Percentiles rank a stretch among this genome's conserved stretches.
Conservation (phyloP, 53 echinoderm and acorn worm species). For the Stichopus horrens region DNA sequence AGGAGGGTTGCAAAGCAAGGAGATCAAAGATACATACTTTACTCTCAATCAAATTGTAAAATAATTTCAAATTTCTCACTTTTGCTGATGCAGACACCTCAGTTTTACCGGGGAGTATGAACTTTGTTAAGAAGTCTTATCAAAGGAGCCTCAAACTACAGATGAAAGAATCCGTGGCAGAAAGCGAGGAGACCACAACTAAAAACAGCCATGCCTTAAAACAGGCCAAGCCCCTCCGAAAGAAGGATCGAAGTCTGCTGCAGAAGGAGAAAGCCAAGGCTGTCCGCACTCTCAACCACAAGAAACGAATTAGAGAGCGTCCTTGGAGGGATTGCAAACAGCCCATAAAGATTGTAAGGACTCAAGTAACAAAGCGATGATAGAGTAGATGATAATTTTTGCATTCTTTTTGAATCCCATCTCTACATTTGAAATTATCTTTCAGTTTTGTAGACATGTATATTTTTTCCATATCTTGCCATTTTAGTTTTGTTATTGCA, state of each 20-base stretch:
- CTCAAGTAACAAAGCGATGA: background rate
- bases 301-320: conserved; percentile 59
- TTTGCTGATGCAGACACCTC: conserved; percentile 49
- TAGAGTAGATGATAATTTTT: background rate
- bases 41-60: too few species aligned
- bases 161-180: background rate
- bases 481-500: too few species aligned
- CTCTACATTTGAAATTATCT: background rate
- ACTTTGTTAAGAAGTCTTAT: conserved; percentile 71
- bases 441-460: background rate
- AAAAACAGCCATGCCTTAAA: background rate
- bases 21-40: too few species aligned
- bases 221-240: conserved; percentile 9
- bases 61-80: background rate
- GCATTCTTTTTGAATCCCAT: background rate
- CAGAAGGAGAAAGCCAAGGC: conserved; percentile 43
- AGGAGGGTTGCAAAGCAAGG: too few species aligned
- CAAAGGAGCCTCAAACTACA: conserved; percentile 43
- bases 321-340: conserved; percentile 42
- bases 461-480: too few species aligned
- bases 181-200: background rate
- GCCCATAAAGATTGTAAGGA: conserved; percentile 13
- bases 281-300: conserved; percentile 28
- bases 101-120: conserved; percentile 75
- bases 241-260: conserved; percentile 20